Conservation (phyloP, 2,888 invertebrate genomes). For the Anoncus sp. region DNA sequence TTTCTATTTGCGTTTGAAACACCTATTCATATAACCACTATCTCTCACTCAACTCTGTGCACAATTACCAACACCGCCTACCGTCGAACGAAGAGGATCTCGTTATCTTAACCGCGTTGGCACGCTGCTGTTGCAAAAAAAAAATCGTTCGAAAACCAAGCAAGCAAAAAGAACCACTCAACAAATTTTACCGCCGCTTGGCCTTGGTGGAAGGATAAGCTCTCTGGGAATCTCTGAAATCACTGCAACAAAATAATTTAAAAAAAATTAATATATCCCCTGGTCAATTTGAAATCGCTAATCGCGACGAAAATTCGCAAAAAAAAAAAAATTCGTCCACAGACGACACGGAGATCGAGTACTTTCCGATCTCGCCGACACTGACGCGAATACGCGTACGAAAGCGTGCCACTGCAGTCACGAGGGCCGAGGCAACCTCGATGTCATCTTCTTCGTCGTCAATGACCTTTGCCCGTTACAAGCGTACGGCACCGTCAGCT, state of each 20-base stretch:
- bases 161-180: constrained; percentile 44
- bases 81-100: constrained; percentile 70
- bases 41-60: constrained; percentile 68
- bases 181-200: constrained; percentile 65
- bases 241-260: constrained; percentile 60
- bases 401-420: constrained; percentile 84
- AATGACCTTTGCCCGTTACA: constrained; percentile 86
- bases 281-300: constrained; percentile 35
- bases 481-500: constrained; percentile 86
- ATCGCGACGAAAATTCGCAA: constrained; percentile 56
- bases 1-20: constrained; percentile 49
- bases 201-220: constrained; percentile 75
- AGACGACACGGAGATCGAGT: constrained; percentile 92
- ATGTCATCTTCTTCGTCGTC: constrained; percentile 80
- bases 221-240: constrained; percentile 62
- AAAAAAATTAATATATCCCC: constrained; percentile 4
- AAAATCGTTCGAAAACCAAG: constrained; percentile 30
- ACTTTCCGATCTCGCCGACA: constrained; percentile 92
- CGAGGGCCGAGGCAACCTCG: constrained; percentile 72
- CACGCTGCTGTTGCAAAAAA: constrained; percentile 71
- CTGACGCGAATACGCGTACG: constrained; percentile 92
- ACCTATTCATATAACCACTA: constrained; percentile 54
- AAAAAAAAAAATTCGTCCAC: constrained; percentile 83
- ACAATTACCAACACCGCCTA: constrained; percentile 69
- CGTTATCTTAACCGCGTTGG: constrained; percentile 53